Percentiles rank a stretch among this genome's conserved stretches.
These are phyloP conservation scores for Diadema setosum DNA, from an alignment of 35 echinoderm and acorn worm species.

Conservation along the genomic window DNA sequence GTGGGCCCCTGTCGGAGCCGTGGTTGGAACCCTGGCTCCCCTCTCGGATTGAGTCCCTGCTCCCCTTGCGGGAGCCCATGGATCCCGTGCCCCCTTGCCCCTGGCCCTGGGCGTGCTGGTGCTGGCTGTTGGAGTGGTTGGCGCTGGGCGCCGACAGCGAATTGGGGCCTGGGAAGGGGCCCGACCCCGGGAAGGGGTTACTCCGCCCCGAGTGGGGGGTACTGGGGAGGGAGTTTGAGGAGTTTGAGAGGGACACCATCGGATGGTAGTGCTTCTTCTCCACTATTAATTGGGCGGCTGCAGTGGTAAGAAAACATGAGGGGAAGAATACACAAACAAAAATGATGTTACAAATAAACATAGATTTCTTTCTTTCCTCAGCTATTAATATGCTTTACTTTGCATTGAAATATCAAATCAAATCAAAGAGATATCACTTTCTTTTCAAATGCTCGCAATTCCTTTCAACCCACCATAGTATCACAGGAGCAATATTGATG, in stretches of 20 bases:
- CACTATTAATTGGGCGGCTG: constrained; percentile 91
- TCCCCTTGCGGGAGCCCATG: constrained; percentile 44
- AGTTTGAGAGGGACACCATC: constrained; percentile 72
- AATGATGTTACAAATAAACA: neutral
- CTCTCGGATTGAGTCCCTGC: constrained; percentile 24
- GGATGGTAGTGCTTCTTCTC: constrained; percentile 82
- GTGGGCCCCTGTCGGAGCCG: constrained; percentile 40
- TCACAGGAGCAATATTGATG: too few species aligned
- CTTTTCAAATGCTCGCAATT: too few species aligned
- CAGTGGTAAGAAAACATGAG: neutral
- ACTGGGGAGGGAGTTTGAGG: constrained; percentile 90
- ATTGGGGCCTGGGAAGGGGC: constrained; percentile 36
- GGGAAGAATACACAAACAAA: neutral
- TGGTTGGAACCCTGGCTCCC: constrained; percentile 8
- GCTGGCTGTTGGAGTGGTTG: constrained; percentile 91
- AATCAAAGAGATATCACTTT: too few species aligned
- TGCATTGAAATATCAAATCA: too few species aligned
- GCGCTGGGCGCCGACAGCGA: constrained; percentile 58
- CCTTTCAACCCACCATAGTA: too few species aligned
- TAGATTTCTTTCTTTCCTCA: too few species aligned
- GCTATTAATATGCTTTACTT: too few species aligned
- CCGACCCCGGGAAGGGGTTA: constrained; percentile 65
- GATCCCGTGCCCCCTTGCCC: constrained; percentile 38
- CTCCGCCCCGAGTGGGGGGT: constrained; percentile 91
- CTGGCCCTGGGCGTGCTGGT: constrained; percentile 51